A percentile compares a stretch with the other conserved stretches of the same genome.
These are phyloP conservation scores for Thaumetopoea pityocampa DNA, from an alignment of 1,140 invertebrate genomes.

Conservation along the genomic window DNA sequence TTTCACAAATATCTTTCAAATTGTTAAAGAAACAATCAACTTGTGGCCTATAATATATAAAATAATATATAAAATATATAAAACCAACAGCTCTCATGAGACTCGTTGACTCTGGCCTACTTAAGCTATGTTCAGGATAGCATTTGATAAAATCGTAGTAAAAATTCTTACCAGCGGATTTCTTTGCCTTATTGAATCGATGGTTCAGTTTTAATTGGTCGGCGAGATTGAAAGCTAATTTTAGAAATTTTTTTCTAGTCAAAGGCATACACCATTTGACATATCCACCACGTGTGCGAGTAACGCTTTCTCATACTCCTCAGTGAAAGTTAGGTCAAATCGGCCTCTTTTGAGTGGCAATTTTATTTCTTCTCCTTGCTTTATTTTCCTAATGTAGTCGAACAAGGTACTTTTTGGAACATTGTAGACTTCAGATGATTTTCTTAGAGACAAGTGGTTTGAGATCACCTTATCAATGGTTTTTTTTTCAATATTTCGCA, in stretches of 20 bases:
- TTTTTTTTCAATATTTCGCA: too few species aligned
- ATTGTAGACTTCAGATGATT: not conserved
- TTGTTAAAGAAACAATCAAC: not conserved
- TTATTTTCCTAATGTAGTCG: not conserved
- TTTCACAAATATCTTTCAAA: not conserved
- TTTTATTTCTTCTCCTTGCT: not conserved
- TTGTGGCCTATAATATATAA: not conserved
- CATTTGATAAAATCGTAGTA: constrained; percentile 32
- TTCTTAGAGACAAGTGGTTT: not conserved
- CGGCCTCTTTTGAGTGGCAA: not conserved
- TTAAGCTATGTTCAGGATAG: constrained; percentile 26
- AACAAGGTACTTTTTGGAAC: not conserved
- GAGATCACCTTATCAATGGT: too few species aligned
- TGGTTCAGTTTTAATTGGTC: constrained; percentile 28
- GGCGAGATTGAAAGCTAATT: constrained; percentile 32
- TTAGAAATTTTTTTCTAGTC: constrained; percentile 27
- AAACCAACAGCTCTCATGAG: constrained; percentile 29
- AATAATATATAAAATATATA: too few species aligned
- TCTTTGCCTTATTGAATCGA: constrained; percentile 35
- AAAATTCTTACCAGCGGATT: constrained; percentile 37
- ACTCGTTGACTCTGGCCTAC: constrained; percentile 48
- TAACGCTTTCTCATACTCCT: constrained; percentile 5
- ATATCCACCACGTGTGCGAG: constrained; percentile 2
- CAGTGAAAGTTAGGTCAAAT: not conserved
- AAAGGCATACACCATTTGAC: constrained; percentile 9